These are phyloP conservation scores for Anser brachyrhynchus DNA, from an alignment of 2,113 vertebrate species.

Conservation along the genomic window DNA sequence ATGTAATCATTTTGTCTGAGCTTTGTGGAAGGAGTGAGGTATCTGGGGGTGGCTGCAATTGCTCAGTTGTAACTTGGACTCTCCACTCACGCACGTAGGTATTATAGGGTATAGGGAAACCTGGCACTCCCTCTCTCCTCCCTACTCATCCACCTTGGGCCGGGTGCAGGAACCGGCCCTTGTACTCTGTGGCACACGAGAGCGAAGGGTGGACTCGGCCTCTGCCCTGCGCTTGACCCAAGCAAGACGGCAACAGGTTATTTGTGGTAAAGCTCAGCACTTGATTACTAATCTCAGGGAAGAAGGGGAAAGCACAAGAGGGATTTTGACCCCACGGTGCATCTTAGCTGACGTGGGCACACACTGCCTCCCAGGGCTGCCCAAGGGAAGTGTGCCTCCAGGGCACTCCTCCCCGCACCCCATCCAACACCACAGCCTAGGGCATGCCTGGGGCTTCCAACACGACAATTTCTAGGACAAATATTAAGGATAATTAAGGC, in stretches of 20 bases:
- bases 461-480: slow-evolving; percentile 42
- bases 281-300: slow-evolving; percentile 42
- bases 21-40: background rate
- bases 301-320: background rate
- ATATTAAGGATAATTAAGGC: slow-evolving; percentile 54
- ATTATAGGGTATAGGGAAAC: background rate
- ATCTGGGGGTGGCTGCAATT: background rate
- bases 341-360: background rate
- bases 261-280: slow-evolving; percentile 45
- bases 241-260: background rate
- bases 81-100: background rate
- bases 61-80: background rate
- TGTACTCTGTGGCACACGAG: rapidly evolving
- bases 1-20: background rate
- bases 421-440: background rate
- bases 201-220: background rate
- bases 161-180: background rate
- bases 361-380: slow-evolving; percentile 35
- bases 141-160: background rate
- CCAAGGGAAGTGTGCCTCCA: background rate
- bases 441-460: background rate
- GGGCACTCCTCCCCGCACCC: background rate
- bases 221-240: background rate
- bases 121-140: background rate
- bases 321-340: rapidly evolving